These are phyloP conservation scores for sheep (Ovis aries) DNA, from an alignment of 2,113 vertebrate species.

Conservation along the genomic window ARS-UI_Ramb_v3.0 NC_056077.1:27916501-27917000, in stretches of 20 bases:
- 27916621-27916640: background rate
- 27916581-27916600: background rate
- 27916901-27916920: background rate
- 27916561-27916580: background rate
- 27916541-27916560: background rate
- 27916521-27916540: background rate
- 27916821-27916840: background rate
- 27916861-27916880: background rate
- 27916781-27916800: background rate
- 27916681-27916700: background rate
- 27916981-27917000: no score
- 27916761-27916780: background rate
- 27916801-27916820: background rate
- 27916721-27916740: background rate
- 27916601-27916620: background rate
- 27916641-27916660: background rate
- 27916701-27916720: background rate
- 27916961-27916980: no score
- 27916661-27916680: background rate
- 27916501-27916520: background rate
- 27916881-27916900: background rate
- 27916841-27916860: background rate
- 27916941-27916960: no score
- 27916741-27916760: background rate
- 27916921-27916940: no score